These are phyloP conservation scores for Anadara kagoshimensis DNA, from an alignment of 1,140 invertebrate species.

Conservation along the genomic window DNA sequence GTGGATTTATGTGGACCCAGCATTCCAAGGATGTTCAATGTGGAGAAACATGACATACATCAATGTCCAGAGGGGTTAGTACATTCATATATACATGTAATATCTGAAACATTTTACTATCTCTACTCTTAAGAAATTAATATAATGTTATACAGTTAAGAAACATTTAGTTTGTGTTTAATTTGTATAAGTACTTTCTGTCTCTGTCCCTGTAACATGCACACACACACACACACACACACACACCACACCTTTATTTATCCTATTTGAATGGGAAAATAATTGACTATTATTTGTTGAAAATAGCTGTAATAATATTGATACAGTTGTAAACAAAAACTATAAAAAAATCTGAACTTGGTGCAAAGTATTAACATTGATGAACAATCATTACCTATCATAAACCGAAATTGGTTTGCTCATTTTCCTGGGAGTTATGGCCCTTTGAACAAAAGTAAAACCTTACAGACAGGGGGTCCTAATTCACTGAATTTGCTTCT, in stretches of 20 bases:
- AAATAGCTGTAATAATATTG: neutral
- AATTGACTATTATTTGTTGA: neutral
- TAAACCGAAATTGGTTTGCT: too few relatives aligned
- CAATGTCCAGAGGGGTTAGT: constrained; percentile 84
- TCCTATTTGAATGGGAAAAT: neutral
- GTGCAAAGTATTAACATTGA: neutral
- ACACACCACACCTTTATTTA: too few relatives aligned
- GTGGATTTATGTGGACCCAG: constrained; percentile 97
- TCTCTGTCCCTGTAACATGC: too few relatives aligned
- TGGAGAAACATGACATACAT: constrained; percentile 86
- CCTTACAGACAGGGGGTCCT: too few relatives aligned
- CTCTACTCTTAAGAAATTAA: neutral
- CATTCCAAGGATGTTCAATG: constrained; percentile 88
- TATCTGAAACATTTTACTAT: neutral
- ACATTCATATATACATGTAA: neutral
- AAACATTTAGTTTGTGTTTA: neutral
- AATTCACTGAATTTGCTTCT: too few relatives aligned
- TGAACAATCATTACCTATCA: too few relatives aligned
- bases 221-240: too few relatives aligned
- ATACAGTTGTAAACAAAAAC: too few relatives aligned
- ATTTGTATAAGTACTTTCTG: neutral
- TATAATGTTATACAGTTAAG: too few relatives aligned
- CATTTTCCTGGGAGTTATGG: neutral
- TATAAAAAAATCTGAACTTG: too few relatives aligned
- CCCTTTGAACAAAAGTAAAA: neutral